Conservation (phyloP, 1,140 invertebrate genomes). For the Thrips palmi region DNA sequence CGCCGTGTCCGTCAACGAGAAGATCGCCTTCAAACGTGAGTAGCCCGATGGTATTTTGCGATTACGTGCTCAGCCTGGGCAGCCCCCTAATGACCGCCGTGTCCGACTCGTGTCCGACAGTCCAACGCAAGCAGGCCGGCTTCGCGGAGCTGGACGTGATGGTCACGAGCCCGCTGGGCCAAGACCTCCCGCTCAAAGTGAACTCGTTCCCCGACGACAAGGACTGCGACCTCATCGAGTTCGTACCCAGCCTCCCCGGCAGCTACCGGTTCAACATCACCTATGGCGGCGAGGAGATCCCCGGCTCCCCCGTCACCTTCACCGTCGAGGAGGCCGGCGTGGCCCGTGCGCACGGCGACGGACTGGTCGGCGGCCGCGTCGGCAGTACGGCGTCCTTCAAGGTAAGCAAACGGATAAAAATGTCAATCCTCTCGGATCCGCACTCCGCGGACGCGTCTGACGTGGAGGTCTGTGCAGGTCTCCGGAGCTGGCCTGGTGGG, state of each 20-base stretch:
- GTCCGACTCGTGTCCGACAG: conserved; percentile 28
- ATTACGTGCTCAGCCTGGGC: background rate
- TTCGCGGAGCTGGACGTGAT: conserved; percentile 77
- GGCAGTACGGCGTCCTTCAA: conserved; percentile 24
- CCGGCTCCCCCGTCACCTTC: conserved; percentile 30
- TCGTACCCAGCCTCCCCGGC: conserved; percentile 71
- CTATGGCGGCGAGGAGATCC: conserved; percentile 55
- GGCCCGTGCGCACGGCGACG: conserved; percentile 40
- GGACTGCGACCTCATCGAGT: conserved; percentile 55
- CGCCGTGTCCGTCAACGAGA: conserved; percentile 67
- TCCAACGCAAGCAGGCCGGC: conserved; percentile 72
- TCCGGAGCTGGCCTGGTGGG: conserved; percentile 12
- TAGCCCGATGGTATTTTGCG: conserved; percentile 10
- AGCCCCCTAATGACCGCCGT: background rate
- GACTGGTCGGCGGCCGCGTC: conserved; percentile 34
- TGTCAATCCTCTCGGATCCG: background rate
- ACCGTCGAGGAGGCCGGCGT: conserved; percentile 40
- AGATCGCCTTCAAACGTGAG: conserved; percentile 64
- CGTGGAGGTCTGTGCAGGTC: conserved; percentile 11
- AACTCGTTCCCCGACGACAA: conserved; percentile 51
- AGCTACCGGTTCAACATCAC: conserved; percentile 76
- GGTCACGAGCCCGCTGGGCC: conserved; percentile 73
- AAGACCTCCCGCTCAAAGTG: conserved; percentile 65
- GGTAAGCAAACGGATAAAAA: background rate
- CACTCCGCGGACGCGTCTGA: conserved; percentile 6